Base-by-base conservation (phyloP, 35 echinoderm and acorn worm genomes). In the Heliocidaris tuberculata region DNA sequence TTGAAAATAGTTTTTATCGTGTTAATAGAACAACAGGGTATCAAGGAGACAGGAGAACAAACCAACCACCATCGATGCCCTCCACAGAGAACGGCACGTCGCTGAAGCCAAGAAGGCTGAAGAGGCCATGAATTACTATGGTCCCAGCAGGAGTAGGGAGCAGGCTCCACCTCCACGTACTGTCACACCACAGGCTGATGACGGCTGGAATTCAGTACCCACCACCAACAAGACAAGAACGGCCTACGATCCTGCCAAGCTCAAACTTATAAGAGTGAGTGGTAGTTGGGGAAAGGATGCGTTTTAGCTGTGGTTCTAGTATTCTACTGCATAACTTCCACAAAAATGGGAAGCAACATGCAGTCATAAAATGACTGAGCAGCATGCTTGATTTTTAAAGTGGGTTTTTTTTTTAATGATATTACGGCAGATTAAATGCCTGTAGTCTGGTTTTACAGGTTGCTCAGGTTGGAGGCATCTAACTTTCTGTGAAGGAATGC, bases 241-340 rank as follows among this genome's bases (percentile, higher is more conserved):
- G 59, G 87, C 94, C 24, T 93, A 96, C 19, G 97, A 99, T 94
- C 98, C 98, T 35, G 85, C 93, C 31, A 99, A 97, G 86, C 94
- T 99, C 32, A 97, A 97, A 89, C 95, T 98, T 42, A 98, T 95
- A 85, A 97, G 94, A 92, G 97, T 98, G 95, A 94, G 95, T 85
- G 31, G 85, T 0, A 1, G 35, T 42, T 42, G 35, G 35, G 35
- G 35, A 42, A 42, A 42, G 35, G 35, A 42, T 42, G 1, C 3
- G 35, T 42, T 42, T 42, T 42, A 42, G 35, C 35, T 42, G 35
- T 3, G 35, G 35, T 42, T 42, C 35, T 42, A 42, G 35, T 42
- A 42, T 42, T 42, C 35, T 42, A 42, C 35, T 42, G 35, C 35
- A 42, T 42, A 42, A 42, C 35, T 42, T 42, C 35, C 35, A 42